A percentile compares a stretch with the other conserved stretches of the same genome.
phyloP scores from a whole-genome alignment of 2,797 vertebrate species.

The Hippocampus kuda region DNA sequence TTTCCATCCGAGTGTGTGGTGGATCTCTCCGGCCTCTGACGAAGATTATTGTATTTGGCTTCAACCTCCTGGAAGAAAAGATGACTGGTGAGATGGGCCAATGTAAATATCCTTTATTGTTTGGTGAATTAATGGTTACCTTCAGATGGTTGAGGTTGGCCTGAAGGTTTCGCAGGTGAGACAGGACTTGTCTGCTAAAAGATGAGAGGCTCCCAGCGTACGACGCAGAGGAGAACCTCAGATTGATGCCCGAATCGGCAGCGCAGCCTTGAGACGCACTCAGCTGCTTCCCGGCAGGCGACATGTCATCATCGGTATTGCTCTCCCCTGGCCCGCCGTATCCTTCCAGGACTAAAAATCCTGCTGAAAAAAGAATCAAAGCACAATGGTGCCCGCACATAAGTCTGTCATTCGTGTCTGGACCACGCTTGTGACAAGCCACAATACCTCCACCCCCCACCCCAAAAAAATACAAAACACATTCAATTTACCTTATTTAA shows the following conservation, averaged over 20 bases:
- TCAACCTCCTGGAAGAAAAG: slow-evolving; percentile 62
- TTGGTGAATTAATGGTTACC: slow-evolving; percentile 50
- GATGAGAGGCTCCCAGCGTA: slow-evolving; percentile 70
- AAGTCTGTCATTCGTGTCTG: not conserved
- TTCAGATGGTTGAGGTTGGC: slow-evolving; percentile 84
- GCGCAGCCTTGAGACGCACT: slow-evolving; percentile 67
- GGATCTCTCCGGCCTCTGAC: slow-evolving; percentile 80
- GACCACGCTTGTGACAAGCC: not conserved
- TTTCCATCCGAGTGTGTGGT: slow-evolving; percentile 71
- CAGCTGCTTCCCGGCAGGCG: slow-evolving; percentile 63
- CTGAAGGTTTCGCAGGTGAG: slow-evolving; percentile 83
- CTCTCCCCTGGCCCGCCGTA: slow-evolving; percentile 80
- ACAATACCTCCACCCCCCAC: not conserved
- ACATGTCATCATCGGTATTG: slow-evolving; percentile 83
- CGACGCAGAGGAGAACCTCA: slow-evolving; percentile 67
- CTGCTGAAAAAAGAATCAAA: slow-evolving; percentile 52
- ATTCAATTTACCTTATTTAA: not conserved
- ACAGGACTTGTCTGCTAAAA: slow-evolving; percentile 80
- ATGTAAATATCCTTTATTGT: not conserved
- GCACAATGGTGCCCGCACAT: not conserved
- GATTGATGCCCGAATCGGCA: slow-evolving; percentile 68
- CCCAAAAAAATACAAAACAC: no score
- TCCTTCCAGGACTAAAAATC: slow-evolving; percentile 84
- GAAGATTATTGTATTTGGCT: slow-evolving; percentile 70
- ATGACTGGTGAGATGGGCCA: slow-evolving; percentile 4